Evolutionary conservation across 2,113 vertebrate genomes (phyloP), one percentile per base, ranked within the genome.

Genomic region (Azemiops feae): DNA sequence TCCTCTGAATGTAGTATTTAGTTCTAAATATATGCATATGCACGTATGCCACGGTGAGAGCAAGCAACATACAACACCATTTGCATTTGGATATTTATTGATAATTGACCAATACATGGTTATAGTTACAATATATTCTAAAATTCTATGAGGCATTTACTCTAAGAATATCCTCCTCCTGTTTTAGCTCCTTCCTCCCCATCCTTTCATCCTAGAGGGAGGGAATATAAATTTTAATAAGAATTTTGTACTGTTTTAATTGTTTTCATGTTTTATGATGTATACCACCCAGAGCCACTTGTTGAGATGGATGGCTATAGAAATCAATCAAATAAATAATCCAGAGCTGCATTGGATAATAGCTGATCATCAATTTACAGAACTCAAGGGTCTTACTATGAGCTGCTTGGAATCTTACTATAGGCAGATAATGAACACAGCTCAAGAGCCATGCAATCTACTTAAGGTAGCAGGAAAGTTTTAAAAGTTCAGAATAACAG

Each of bases 1-100:
- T 91, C 92, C 93, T 85, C 95, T 90, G 87, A 94, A 95, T 34
- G 81, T 14, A 87, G 39, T 64, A 53, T 88, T n/a, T 53, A n/a
- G 16, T 27, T 54, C 27, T 87, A 30, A 81, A 81, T 22, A 1
- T 34, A 81, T 81, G 74, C 34, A 43, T 43, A 22, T 81, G 34
- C 74, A 81, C 7, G 0, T 18, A 69, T 22, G 20, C 74, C 47
- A 95, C 89, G 94, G 45, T 4, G 4, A n/a, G 25, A 25, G 57
- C 87, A 93, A 95, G 0, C 89, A 39, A 92, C 45, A 92, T 90
- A 27, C 92, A 54, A 11, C 2, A 95, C 88, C 47, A 88, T 87
- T 95, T 53, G 23, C 92, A 81, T 45, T 88, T 93, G 91, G 81
- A 94, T 93, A 11, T 60, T 43, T 8, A 91, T 3, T 64, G 27